Base-by-base conservation (phyloP, 1,140 invertebrate species). In the Eulimnadia texana region DNA sequence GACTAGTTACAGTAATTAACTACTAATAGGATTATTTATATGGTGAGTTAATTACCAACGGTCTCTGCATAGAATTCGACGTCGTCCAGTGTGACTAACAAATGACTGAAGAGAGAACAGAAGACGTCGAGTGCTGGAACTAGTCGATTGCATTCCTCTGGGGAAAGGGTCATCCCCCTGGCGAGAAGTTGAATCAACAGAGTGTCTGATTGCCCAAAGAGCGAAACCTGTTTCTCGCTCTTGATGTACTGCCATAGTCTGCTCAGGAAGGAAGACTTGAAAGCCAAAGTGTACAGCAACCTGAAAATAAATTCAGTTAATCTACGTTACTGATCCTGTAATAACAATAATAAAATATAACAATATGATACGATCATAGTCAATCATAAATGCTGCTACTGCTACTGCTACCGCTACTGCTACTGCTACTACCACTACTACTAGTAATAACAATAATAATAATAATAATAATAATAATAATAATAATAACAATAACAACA, bases 1-100 rank as follows among this genome's bases (percentile, higher is more conserved):
- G n/a, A n/a, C n/a, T n/a, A n/a, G n/a, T n/a, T n/a, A n/a, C n/a
- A n/a, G n/a, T n/a, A n/a, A n/a, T n/a, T n/a, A n/a, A n/a, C n/a
- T n/a, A n/a, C n/a, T n/a, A n/a, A n/a, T n/a, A n/a, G n/a, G n/a
- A n/a, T n/a, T n/a, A n/a, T n/a, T n/a, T n/a, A n/a, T n/a, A n/a
- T n/a, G n/a, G n/a, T n/a, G n/a, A n/a, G n/a, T n/a, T n/a, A n/a
- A n/a, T n/a, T 27, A 52, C 50, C 3, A n/a, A 53, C 19, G 25
- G 60, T 63, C 49, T 72, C 71, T 33, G 72, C 73, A 63, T 77
- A 74, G 67, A 96, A 93, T 70, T 94, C 92, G 2, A 83, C 83
- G 72, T 95, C 91, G 67, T 94, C 89, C 19, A 94, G 71, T 0
- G 91, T 93, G 0, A 86, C 82, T 49, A 93, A 79, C 1, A 92